A percentile compares a stretch with the other conserved stretches of the same genome.
Conservation (phyloP, 2,113 vertebrate genomes). For the Tringa solitaria region DNA sequence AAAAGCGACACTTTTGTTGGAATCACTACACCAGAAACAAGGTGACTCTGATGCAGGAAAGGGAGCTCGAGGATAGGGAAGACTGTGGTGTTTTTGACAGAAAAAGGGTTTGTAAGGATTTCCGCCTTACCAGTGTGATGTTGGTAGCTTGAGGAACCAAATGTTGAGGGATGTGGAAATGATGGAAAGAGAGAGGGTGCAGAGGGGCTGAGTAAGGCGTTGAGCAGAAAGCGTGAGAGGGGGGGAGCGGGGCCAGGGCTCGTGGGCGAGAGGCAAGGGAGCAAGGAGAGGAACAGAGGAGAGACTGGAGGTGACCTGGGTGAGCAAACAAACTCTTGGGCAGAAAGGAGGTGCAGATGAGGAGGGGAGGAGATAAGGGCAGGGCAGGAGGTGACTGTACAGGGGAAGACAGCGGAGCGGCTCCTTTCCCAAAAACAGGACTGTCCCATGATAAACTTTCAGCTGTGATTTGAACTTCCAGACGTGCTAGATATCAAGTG, state of each 20-base stretch:
- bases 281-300: not conserved
- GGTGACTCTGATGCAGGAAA: not conserved
- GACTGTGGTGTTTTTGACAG: not conserved
- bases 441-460: not conserved
- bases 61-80: not conserved
- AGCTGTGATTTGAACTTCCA: not conserved
- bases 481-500: accelerated
- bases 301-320: not conserved
- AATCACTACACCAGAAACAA: not conserved
- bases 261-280: not conserved
- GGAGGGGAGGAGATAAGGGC: not conserved
- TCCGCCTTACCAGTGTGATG: not conserved
- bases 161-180: not conserved
- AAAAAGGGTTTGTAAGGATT: not conserved
- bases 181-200: not conserved
- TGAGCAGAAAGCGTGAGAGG: not conserved
- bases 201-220: not conserved
- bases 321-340: not conserved
- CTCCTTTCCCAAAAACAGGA: not conserved
- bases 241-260: not conserved
- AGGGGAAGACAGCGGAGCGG: not conserved
- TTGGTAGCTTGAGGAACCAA: not conserved
- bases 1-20: not conserved
- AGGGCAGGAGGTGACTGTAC: not conserved
- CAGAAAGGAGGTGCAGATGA: not conserved